Base-by-base conservation (phyloP, 2,797 vertebrate species). In the Heterohyrax brucei region DNA sequence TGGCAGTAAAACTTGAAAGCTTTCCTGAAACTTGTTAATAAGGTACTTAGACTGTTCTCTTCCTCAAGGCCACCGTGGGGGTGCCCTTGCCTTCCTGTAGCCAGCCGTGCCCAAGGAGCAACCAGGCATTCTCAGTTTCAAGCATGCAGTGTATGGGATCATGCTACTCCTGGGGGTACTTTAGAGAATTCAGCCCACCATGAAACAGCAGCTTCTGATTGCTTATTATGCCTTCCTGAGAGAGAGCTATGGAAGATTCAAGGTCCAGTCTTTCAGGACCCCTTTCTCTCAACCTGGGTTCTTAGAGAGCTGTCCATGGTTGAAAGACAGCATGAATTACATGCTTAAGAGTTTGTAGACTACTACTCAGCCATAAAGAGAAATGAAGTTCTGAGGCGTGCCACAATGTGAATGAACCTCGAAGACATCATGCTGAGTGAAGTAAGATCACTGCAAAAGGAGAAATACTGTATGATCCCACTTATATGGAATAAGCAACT, bases 131-230 rank as follows among this genome's bases (percentile, higher is more conserved):
- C 73, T 75, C 10, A 6, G 24, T 78, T 89, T 26, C 46, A 24
- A 53, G 56, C 44, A 10, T 53, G 70, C 44, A 30, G 9, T 75
- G 59, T 30, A 18, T n/a, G 7, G 56, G 28, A 16, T 81, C 13
- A 1, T 26, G 1, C 73, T 33, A 19, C 62, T 80, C 4, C 1
- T 48, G 21, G 14, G 16, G n/a, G 62, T 33, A 59, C 46, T 53
- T 59, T 78, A 78, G 48, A 24, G 39, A 61, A 5, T 13, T 28
- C 53, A 18, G 22, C 9, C 56, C 33, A 39, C 13, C 39, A 7
- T 2, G 46, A 0, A 44, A n/a, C 28, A 16, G 59, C 33, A 1
- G 62, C 39, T n/a, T 6, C 1, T 1, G 19, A 16, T 8, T 50
- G 59, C 14, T 30, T 30, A 22, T 44, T 39, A 39, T 73, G n/a